Percentiles rank a stretch among this genome's conserved stretches.
Evolutionary conservation across 2,888 invertebrate genomes (phyloP).

Genomic region (Mesorhabditis spiculigera): DNA sequence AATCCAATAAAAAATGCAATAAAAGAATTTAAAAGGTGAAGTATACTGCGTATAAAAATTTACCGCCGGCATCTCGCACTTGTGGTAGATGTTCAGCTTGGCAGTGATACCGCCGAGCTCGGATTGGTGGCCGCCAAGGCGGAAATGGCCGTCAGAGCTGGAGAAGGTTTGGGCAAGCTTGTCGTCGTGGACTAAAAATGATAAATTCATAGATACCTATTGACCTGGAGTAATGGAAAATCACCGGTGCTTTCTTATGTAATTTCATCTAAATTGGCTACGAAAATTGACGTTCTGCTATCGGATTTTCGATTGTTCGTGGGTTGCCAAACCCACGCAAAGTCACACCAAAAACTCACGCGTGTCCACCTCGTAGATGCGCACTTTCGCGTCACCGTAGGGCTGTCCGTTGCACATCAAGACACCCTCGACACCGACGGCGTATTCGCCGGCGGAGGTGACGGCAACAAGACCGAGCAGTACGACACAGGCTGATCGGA

Average conservation of each 20-base stretch:
- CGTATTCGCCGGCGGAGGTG: neutral
- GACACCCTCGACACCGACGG: conserved; percentile 20
- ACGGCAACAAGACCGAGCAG: neutral
- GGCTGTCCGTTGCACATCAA: conserved; percentile 26
- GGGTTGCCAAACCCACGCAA: no score
- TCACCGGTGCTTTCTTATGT: no score
- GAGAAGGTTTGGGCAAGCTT: conserved; percentile 1
- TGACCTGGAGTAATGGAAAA: no score
- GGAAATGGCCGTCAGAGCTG: neutral
- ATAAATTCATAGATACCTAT: neutral
- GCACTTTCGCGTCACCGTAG: conserved; percentile 24
- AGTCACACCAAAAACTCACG: conserved; percentile 11
- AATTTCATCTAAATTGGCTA: no score
- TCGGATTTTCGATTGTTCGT: neutral
- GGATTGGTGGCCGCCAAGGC: neutral
- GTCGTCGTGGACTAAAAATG: neutral
- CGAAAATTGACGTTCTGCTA: neutral
- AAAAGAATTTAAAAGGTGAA: no score
- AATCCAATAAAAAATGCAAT: neutral
- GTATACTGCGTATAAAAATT: neutral
- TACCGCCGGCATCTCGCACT: neutral
- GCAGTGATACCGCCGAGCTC: neutral
- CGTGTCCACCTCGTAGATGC: conserved; percentile 22
- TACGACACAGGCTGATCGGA: neutral
- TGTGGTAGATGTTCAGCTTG: conserved; percentile 4